A percentile compares a stretch with the other conserved stretches of the same genome.
These are phyloP conservation scores for Lagocephalus sceleratus DNA, from an alignment of 2,797 vertebrate species.

Conservation along the genomic window DNA sequence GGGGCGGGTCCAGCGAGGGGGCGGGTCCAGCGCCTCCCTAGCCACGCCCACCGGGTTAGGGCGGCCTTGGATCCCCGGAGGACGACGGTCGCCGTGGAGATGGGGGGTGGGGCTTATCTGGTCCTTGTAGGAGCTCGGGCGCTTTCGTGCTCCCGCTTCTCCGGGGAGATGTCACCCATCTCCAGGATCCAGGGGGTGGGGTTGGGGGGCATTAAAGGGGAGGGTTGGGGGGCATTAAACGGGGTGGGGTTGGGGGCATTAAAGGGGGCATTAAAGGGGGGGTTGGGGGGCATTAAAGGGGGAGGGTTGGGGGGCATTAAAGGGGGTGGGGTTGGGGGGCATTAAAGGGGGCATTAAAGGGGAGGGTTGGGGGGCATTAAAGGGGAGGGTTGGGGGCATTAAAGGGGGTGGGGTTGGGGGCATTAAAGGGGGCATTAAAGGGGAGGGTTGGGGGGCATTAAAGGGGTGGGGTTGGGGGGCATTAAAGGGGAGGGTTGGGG, in stretches of 20 bases:
- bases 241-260: slow-evolving; percentile 13
- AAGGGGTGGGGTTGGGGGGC: too few species aligned
- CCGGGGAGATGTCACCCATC: slow-evolving; percentile 51
- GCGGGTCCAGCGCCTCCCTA: too few species aligned
- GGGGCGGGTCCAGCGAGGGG: too few species aligned
- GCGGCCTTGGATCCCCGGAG: slow-evolving; percentile 48
- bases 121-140: slow-evolving; percentile 55
- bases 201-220: slow-evolving; percentile 12
- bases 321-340: slow-evolving; percentile 13
- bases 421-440: slow-evolving; percentile 9
- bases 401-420: slow-evolving; percentile 11
- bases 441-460: slow-evolving; percentile 16
- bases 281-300: slow-evolving; percentile 14
- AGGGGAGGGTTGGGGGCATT: slow-evolving; percentile 16
- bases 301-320: slow-evolving; percentile 16
- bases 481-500: slow-evolving; percentile 17
- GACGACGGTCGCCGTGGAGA: slow-evolving; percentile 46
- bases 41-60: slow-evolving; percentile 39
- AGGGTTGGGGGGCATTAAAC: slow-evolving; percentile 18
- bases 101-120: slow-evolving; percentile 64
- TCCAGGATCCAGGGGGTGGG: slow-evolving; percentile 36
- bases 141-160: slow-evolving; percentile 53
- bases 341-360: slow-evolving; percentile 9
- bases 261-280: slow-evolving; percentile 6
- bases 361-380: slow-evolving; percentile 15